Base-by-base conservation (phyloP, 2,888 invertebrate genomes). In the Drosophila putrida region DNA sequence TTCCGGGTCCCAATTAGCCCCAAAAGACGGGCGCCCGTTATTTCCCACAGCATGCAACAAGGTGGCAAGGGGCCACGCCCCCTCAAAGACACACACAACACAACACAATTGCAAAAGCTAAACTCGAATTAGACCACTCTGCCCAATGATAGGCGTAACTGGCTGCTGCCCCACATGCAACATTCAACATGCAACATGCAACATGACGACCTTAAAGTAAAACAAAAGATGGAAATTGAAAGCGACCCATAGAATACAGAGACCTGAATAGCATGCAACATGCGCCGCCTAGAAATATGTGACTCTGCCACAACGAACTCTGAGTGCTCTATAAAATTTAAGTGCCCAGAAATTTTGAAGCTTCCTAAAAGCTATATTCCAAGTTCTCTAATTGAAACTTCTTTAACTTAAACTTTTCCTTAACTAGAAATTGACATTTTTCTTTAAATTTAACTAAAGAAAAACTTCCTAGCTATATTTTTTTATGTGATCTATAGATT, bases 1-100 rank as follows among this genome's bases (percentile, higher is more conserved):
- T 27, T 20, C 58, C 41, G 57, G 43, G 13, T 47, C 47, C 76
- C 70, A 76, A 79, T 76, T 76, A 69, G 75, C 59, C 70, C 55
- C 43, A 36, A 54, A 35, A 65, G 46, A 11, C 47, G 31, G 72
- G 43, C 51, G 51, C 43, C 15, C 13, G 6, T 20, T 4, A 10
- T 6, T n/a, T 13, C 4, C 33, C 15, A 0, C 11, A 20, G 27
- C 36, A 39, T 9, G 38, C 53, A 49, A 27, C 39, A 41, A 31
- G 47, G n/a, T n/a, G 51, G 28, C 13, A 25, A 31, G 47, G n/a
- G 20, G 51, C 35, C 13, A 25, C 61, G 25, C 61, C 53, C 20
- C 46, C 43, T 54, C 20, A 9, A n/a, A 11, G 28, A 11, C 51
- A 15, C 35, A 33, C 31, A 4, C 35, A 33, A 13, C 25, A n/a